phyloP scores from a whole-genome alignment of 2,113 vertebrate genomes.

The Hemicordylus capensis region DNA sequence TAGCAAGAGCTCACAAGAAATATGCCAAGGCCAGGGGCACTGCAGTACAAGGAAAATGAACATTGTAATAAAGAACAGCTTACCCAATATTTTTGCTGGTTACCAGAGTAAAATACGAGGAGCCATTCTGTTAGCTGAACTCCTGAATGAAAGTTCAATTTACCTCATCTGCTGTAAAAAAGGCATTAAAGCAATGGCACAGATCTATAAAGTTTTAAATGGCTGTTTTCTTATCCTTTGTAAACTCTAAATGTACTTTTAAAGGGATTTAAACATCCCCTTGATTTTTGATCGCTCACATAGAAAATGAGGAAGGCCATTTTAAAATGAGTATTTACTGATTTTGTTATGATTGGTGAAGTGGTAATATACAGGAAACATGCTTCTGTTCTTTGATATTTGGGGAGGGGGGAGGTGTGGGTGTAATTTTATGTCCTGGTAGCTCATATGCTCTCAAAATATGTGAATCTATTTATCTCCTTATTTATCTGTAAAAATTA shows the following conservation, averaged over 20 bases:
- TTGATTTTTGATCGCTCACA: neutral
- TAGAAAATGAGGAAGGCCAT: neutral
- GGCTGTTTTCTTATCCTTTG: slow-evolving; percentile 25
- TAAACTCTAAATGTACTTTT: slow-evolving; percentile 29
- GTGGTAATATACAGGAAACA: neutral
- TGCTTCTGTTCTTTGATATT: neutral
- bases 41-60: slow-evolving; percentile 60
- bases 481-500: neutral
- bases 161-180: slow-evolving; percentile 50
- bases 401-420: neutral
- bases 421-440: neutral
- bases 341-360: neutral
- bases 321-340: neutral
- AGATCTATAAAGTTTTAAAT: slow-evolving; percentile 25
- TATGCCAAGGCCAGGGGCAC: slow-evolving; percentile 63
- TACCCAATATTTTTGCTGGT: slow-evolving; percentile 55
- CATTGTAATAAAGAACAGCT: slow-evolving; percentile 68
- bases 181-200: slow-evolving; percentile 28
- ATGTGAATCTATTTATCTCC: too few relatives aligned
- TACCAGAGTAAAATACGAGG: slow-evolving; percentile 61
- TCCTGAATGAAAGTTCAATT: slow-evolving; percentile 59
- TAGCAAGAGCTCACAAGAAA: slow-evolving; percentile 61
- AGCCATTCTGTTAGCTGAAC: slow-evolving; percentile 57
- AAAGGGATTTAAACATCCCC: neutral
- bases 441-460: neutral